Evolutionary conservation across 2,888 invertebrate genomes (phyloP), one percentile per base, ranked within the genome.

Genomic region (Lasioglossum oenotherae): DNA sequence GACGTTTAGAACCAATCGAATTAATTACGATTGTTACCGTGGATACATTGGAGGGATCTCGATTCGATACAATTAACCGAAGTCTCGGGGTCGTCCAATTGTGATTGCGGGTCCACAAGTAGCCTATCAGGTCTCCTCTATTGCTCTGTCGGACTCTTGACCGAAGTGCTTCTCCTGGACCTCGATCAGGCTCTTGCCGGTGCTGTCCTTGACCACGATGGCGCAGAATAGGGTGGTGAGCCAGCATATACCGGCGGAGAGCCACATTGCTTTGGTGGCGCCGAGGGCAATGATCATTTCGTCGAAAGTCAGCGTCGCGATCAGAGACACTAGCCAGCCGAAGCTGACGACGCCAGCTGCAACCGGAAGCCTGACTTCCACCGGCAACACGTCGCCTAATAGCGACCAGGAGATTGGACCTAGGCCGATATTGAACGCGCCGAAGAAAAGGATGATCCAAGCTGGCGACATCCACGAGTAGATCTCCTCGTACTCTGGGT

Each of bases 381-480:
- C 77, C 1, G 95, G 95, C 71, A 94, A 92, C 19, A 87, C 87
- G 84, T 95, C 94, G 31, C 93, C 93, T 23, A 94, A 49, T n/a
- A 94, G 75, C 14, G 94, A 90, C 94, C 93, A 94, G 31, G 93
- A 91, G 69, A 94, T 91, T 12, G 94, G 94, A 10, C 94, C 95
- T 3, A 94, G 49, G 31, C 95, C 95, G 8, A 93, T 31, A 79
- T 93, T 94, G 85, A 92, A 94, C 1, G 93, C 80, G 0, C 82
- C 89, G 81, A 94, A 93, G 69, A 93, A 91, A 1, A 94, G 84
- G 16, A 83, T 81, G 60, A 92, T 91, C 89, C 93, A 92, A 5
- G 86, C 74, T 5, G 93, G 92, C 14, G 94, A 90, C 90, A 94
- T 91, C 95, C 94, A 95, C 41, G 90, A 91, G 80, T 92, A 92